Evolutionary conservation across 1,140 invertebrate genomes (phyloP), one percentile per base, ranked within the genome.

Genomic region (Plodia interpunctella): DNA sequence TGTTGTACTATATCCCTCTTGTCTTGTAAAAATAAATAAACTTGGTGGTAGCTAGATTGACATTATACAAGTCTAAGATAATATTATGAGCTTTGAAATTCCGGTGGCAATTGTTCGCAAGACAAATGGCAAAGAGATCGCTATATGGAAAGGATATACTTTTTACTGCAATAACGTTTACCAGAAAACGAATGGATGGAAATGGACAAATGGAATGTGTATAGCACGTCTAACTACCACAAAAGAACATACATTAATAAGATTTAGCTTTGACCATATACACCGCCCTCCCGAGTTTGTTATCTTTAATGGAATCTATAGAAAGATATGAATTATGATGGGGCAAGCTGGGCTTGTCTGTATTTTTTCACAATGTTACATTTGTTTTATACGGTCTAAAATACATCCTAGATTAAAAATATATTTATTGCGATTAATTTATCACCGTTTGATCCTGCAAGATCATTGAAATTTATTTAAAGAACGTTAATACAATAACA

Each of bases 41-140:
- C 3, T 5, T 28, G 3, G 28, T 3, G 9, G 9, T 5, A 5
- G 3, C 28, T 28, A 28, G 28, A 5, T 28, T 28, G 28, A 28
- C 9, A 9, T 28, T 28, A 9, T 32, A 1, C 30, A 8, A 32
- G 10, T 5, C 6, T 32, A 32, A 32, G 9, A 9, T 32, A n/a
- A 10, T 8, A 32, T 5, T 8, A 32, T 6, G 30, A 9, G 10
- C 11, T 44, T 44, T 44, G 2, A 15, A 44, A 25, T 76, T 74
- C 19, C 69, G 77, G 77, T 77, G 11, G 44, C 59, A 6, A 53
- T 50, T 30, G 28, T 11, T 35, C 55, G 21, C n/a, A 76, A 67
- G 9, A 6, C 8, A 0, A 55, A 18, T 5, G 74, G 74, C 0
- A 72, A 68, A 21, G 53, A 57, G 8, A 15, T 68, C 13, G 66